phyloP scores from a whole-genome alignment of 2,888 invertebrate species.

The Pedicia rivosa region DNA sequence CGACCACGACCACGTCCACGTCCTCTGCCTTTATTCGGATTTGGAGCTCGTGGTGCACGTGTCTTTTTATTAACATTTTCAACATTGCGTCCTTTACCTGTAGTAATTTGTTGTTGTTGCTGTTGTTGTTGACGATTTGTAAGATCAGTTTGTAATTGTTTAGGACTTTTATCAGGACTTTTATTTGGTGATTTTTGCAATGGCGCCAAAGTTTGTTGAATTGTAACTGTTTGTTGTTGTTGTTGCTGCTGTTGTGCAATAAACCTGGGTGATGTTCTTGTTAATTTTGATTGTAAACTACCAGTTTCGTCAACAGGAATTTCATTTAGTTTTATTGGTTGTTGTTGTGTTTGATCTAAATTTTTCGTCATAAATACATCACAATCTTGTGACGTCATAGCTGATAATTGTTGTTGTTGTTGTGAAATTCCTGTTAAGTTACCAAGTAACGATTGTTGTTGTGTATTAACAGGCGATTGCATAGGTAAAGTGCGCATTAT shows the following conservation, averaged over 20 bases:
- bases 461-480: too few relatives aligned
- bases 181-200: conserved; percentile 49
- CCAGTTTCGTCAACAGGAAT: conserved; percentile 26
- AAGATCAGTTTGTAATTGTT: conserved; percentile 37
- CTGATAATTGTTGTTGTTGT: background rate
- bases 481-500: conserved; percentile 3
- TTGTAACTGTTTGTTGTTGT: conserved; percentile 9
- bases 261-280: conserved; percentile 44
- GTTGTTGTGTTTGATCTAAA: background rate
- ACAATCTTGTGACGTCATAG: background rate
- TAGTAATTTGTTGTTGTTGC: conserved; percentile 32
- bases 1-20: conserved; percentile 33
- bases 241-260: conserved; percentile 27
- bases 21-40: conserved; percentile 17
- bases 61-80: conserved; percentile 40
- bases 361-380: background rate
- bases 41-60: conserved; percentile 28
- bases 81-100: conserved; percentile 37
- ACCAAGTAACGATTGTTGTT: background rate
- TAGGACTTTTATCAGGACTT: conserved; percentile 51
- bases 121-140: conserved; percentile 18
- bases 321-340: conserved; percentile 6
- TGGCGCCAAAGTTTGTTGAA: conserved; percentile 15
- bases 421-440: conserved; percentile 6
- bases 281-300: conserved; percentile 42